phyloP scores from a whole-genome alignment of 2,113 vertebrate species.

The Elephas maximus region DNA sequence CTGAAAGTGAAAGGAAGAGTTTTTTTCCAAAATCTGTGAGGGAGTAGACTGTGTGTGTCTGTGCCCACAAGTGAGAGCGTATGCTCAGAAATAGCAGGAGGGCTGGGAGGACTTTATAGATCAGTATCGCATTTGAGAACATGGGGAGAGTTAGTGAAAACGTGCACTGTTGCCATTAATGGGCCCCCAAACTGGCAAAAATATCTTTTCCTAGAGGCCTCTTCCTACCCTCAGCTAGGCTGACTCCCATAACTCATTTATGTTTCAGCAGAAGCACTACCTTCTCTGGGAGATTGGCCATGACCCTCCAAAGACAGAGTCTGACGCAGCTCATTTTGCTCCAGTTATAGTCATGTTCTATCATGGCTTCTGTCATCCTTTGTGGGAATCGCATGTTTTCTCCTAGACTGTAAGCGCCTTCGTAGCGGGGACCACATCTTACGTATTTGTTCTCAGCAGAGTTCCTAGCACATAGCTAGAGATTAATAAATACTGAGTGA shows the following conservation, averaged over 20 bases:
- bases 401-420: background rate
- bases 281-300: background rate
- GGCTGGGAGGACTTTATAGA: accelerated
- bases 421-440: background rate
- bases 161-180: background rate
- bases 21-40: background rate
- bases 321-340: background rate
- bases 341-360: background rate
- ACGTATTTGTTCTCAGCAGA: background rate
- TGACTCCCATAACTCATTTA: background rate
- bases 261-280: background rate
- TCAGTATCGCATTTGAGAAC: background rate
- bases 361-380: background rate
- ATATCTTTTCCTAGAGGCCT: background rate
- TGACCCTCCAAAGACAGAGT: background rate
- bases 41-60: background rate
- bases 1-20: background rate
- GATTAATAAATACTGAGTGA: background rate
- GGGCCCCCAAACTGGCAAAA: no score
- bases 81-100: background rate
- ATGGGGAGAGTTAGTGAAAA: background rate
- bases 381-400: background rate
- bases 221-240: background rate
- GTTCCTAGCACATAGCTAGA: background rate
- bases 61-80: background rate